A percentile compares a stretch with the other conserved stretches of the same genome.
Conservation (phyloP, 2,797 vertebrate genomes). For the Ibycter americanus region DNA sequence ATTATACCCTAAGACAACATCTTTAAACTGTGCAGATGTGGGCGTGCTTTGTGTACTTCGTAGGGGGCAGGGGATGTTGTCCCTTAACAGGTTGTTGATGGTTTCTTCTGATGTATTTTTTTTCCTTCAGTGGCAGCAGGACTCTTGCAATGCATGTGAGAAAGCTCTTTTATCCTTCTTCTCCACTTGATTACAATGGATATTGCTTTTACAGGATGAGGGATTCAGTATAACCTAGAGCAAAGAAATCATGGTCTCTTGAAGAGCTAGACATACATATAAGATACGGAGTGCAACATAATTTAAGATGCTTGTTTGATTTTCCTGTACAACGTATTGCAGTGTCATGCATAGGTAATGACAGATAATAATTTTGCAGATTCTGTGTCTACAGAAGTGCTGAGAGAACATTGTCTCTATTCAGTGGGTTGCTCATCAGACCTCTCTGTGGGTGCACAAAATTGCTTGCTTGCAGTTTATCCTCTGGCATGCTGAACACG, state of each 20-base stretch:
- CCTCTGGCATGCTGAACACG: neutral
- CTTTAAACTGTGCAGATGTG: neutral
- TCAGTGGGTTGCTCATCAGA: neutral
- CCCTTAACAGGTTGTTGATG: neutral
- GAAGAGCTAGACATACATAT: neutral
- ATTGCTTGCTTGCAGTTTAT: neutral
- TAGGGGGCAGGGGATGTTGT: neutral
- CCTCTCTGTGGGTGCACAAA: neutral
- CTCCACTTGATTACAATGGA: neutral
- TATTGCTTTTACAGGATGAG: neutral
- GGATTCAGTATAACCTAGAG: neutral
- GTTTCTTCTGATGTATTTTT: neutral
- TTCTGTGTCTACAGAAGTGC: neutral
- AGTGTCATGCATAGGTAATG: neutral
- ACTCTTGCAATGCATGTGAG: neutral
- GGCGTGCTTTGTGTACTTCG: neutral
- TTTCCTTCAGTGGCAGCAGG: neutral
- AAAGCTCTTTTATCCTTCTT: neutral
- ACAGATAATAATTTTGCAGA: neutral
- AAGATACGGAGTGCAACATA: neutral
- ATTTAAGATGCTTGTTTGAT: neutral
- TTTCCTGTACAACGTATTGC: neutral
- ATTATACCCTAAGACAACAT: neutral
- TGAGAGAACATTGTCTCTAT: neutral
- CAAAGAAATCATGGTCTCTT: neutral